phyloP scores from a whole-genome alignment of 64 coral and sea anemone genomes.

The Dendrophyllia cribrosa region DNA sequence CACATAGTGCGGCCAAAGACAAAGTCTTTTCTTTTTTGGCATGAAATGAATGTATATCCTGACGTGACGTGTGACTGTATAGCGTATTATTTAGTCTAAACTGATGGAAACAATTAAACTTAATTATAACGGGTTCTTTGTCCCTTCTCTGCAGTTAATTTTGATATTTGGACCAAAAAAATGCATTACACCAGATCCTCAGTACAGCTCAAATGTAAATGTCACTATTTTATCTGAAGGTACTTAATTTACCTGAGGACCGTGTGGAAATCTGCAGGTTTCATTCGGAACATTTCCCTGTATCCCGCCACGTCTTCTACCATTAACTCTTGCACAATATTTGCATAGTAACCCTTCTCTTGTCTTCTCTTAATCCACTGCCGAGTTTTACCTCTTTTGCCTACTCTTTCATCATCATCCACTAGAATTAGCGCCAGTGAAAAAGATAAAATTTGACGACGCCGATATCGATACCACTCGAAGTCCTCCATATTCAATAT shows the following conservation, averaged over 20 bases:
- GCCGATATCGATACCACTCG: neutral
- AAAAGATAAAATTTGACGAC: neutral
- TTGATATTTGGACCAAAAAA: neutral
- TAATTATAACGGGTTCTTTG: neutral
- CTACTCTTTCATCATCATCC: neutral
- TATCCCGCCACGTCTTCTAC: neutral
- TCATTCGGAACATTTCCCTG: slow-evolving; percentile 27
- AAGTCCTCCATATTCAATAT: neutral
- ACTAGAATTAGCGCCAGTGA: neutral
- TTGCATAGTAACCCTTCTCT: neutral
- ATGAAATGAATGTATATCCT: too few species aligned
- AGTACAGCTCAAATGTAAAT: neutral
- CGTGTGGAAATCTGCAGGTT: slow-evolving; percentile 32
- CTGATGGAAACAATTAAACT: too few species aligned
- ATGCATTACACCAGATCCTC: neutral
- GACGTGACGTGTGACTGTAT: too few species aligned
- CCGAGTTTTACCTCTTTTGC: neutral
- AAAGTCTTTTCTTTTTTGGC: neutral
- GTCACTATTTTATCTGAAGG: neutral
- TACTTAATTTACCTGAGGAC: slow-evolving; percentile 24
- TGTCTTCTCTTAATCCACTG: slow-evolving; percentile 10
- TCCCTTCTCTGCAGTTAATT: neutral
- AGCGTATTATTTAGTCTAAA: too few species aligned
- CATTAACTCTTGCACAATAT: neutral
- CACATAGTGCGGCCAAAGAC: slow-evolving; percentile 5